Percentiles rank a stretch among this genome's conserved stretches.
These are phyloP conservation scores for Drosophila melanica DNA, from an alignment of 1,140 invertebrate species.

Conservation along the genomic window DNA sequence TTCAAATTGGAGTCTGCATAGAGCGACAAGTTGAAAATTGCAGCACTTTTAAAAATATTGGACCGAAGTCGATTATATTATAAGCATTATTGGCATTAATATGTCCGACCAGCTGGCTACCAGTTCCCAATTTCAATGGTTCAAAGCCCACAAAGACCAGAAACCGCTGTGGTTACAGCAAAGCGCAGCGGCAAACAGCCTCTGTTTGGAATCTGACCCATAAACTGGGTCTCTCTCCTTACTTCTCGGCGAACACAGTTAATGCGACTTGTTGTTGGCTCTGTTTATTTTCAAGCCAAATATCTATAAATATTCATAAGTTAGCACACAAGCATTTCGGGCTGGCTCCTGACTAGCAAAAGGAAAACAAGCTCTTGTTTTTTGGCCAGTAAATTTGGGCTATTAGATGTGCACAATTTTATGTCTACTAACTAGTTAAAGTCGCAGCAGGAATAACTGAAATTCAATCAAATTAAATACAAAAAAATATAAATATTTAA, in stretches of 20 bases:
- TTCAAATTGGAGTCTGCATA: slow-evolving; percentile 20
- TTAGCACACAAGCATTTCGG: slow-evolving; percentile 31
- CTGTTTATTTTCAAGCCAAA: slow-evolving; percentile 54
- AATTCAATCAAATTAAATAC: no score
- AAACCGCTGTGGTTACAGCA: slow-evolving; percentile 43
- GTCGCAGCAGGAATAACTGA: background rate
- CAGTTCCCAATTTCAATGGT: slow-evolving; percentile 44
- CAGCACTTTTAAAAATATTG: slow-evolving; percentile 46
- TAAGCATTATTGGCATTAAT: slow-evolving; percentile 66
- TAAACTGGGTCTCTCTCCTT: slow-evolving; percentile 53
- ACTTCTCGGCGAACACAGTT: slow-evolving; percentile 14
- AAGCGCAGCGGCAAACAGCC: background rate
- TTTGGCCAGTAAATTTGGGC: background rate
- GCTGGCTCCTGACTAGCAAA: slow-evolving; percentile 65
- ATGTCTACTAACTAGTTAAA: background rate
- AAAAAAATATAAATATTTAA: no score
- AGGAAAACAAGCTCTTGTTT: slow-evolving; percentile 31
- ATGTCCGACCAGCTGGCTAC: slow-evolving; percentile 45
- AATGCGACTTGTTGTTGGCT: slow-evolving; percentile 39
- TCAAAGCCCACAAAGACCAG: slow-evolving; percentile 21
- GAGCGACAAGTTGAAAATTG: slow-evolving; percentile 62
- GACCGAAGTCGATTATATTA: slow-evolving; percentile 59
- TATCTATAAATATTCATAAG: slow-evolving; percentile 76
- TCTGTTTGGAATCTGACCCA: slow-evolving; percentile 44
- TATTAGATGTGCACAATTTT: slow-evolving; percentile 1